These are phyloP conservation scores for Lindbergichthys nudifrons DNA, from an alignment of 2,797 vertebrate species.

Conservation along the genomic window DNA sequence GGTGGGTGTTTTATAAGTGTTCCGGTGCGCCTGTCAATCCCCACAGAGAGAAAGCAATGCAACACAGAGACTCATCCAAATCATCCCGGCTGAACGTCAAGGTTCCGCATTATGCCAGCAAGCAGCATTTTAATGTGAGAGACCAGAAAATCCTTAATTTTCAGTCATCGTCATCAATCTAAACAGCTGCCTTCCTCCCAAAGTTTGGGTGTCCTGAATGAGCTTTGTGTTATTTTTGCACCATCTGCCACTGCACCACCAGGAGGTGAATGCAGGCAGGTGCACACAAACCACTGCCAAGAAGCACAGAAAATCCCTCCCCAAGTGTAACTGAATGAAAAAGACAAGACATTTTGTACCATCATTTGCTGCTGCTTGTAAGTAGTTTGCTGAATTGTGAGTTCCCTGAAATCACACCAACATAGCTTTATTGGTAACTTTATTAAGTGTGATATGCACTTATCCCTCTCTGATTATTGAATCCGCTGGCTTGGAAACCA, in stretches of 20 bases:
- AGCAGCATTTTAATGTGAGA: slow-evolving; percentile 33
- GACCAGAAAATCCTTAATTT: slow-evolving; percentile 43
- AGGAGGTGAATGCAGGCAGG: neutral
- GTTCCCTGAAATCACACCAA: neutral
- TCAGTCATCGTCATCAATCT: slow-evolving; percentile 21
- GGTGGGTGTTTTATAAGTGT: neutral
- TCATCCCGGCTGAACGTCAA: slow-evolving; percentile 44
- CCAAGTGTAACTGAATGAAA: neutral
- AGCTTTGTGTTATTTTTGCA: slow-evolving; percentile 32
- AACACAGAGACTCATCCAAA: slow-evolving; percentile 35
- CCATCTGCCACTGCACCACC: slow-evolving; percentile 36
- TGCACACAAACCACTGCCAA: neutral
- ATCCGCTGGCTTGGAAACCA: slow-evolving; percentile 58
- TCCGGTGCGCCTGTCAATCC: neutral
- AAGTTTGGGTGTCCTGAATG: slow-evolving; percentile 14
- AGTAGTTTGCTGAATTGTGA: neutral
- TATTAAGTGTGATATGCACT: slow-evolving; percentile 41
- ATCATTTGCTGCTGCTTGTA: neutral
- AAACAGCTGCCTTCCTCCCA: slow-evolving; percentile 47
- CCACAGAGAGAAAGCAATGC: slow-evolving; percentile 18
- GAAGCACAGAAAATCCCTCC: neutral
- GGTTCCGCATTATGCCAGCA: slow-evolving; percentile 29
- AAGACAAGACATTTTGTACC: neutral
- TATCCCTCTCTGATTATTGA: slow-evolving; percentile 51
- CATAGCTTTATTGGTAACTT: neutral